A percentile compares a stretch with the other conserved stretches of the same genome.
Evolutionary conservation across 2,888 invertebrate species (phyloP).

Genomic region (Xestia xanthographa): DNA sequence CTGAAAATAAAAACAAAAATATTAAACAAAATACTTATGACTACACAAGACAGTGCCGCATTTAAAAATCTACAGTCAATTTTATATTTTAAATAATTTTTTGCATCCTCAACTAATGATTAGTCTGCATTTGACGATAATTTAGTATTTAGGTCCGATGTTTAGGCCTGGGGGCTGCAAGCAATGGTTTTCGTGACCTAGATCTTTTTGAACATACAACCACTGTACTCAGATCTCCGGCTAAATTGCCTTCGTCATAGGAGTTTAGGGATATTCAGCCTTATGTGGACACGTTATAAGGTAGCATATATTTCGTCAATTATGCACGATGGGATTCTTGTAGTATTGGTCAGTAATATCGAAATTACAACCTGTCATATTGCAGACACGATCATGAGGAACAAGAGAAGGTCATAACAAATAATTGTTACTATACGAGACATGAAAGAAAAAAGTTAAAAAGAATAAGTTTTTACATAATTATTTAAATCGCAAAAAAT

Average conservation of each 20-base stretch:
- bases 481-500: slow-evolving; percentile 9
- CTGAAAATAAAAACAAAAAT: slow-evolving; percentile 74
- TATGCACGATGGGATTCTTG: slow-evolving; percentile 64
- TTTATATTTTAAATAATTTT: slow-evolving; percentile 81
- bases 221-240: slow-evolving; percentile 70
- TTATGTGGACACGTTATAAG: slow-evolving; percentile 64
- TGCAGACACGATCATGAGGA: slow-evolving; percentile 84
- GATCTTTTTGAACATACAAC: slow-evolving; percentile 84
- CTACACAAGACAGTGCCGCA: slow-evolving; percentile 69
- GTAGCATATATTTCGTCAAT: slow-evolving; percentile 64
- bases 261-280: slow-evolving; percentile 60
- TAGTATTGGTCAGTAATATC: slow-evolving; percentile 75
- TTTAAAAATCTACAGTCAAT: slow-evolving; percentile 74
- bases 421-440: slow-evolving; percentile 76
- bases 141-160: slow-evolving; percentile 87
- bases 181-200: slow-evolving; percentile 89
- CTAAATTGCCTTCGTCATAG: slow-evolving; percentile 65
- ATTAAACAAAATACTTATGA: slow-evolving; percentile 64
- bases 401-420: slow-evolving; percentile 83
- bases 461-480: slow-evolving; percentile 21
- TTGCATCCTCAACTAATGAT: slow-evolving; percentile 82
- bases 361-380: slow-evolving; percentile 89
- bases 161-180: slow-evolving; percentile 83
- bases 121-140: slow-evolving; percentile 85
- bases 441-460: slow-evolving; percentile 62